Base-by-base conservation (phyloP, 53 echinoderm and acorn worm genomes). In the Echinarachnius parma region DNA sequence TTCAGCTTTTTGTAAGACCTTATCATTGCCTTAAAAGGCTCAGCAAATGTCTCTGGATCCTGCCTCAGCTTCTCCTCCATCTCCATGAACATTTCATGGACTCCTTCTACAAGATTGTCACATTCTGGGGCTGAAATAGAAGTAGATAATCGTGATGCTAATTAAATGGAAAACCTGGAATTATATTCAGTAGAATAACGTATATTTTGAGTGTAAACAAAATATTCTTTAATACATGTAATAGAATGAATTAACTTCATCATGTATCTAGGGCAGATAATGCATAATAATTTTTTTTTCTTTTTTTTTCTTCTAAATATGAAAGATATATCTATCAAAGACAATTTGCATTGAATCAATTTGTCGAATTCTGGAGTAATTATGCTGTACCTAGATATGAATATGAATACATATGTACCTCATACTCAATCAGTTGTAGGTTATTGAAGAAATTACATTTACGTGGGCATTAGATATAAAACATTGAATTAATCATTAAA, bases 1-100 rank as follows among this genome's bases (percentile, higher is more conserved):
- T 47, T 49, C 48, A 67, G 32, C 45, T 28, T 16, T 49, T 24
- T 20, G 16, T 26, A 29, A 11, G 68, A 48, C 9, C 22, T 48
- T 13, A 67, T 1, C 68, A 49, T 67, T 48, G 68, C 68, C 13
- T 66, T 13, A 22, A 66, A 46, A 11, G 66, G 28, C 45, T 67
- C 45, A 3, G 68, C 47, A 49, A 49, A 49, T 47, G 50, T 47
- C 5, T 27, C 50, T 19, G 50, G 68, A 22, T 67, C 50, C 13
- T 47, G 30, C 8, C 30, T 29, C 20, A 67, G 50, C 9, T 67
- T 44, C 5, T 67, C 36, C 37, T 62, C 62, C 24, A 24, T 21
- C 23, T 34, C 1, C 21, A 14, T 31, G 32, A 37, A 62, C 39
- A 62, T 62, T 21, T 37, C 39, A 13, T 62, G 62, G 37, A 62